Base-by-base conservation (phyloP, 2,888 invertebrate genomes). In the Euzophera pinguis region DNA sequence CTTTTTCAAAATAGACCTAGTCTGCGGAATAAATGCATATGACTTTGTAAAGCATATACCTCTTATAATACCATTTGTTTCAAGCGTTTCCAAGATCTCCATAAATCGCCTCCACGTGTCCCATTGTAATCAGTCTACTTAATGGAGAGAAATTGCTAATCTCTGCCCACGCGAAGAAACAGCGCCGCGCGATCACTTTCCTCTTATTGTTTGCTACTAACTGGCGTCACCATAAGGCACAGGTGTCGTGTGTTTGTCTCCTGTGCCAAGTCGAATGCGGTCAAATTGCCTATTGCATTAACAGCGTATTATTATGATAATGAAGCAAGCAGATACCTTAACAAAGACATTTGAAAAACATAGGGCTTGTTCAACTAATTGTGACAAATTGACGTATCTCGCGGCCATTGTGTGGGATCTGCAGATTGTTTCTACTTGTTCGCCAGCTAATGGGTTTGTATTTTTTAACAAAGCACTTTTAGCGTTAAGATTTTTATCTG, bases 381-480 rank as follows among this genome's bases (percentile, higher is more conserved):
- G 69, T 71, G 75, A 73, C 73, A 77, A 74, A 75, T 73, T 64
- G 63, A 60, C 56, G 55, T 62, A 67, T 67, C 67, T 67, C 57
- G 59, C 56, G 56, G 55, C 61, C 58, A 70, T 72, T 74, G 70
- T 74, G 54, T 54, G 53, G 58, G 64, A 66, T 64, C 66, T 55
- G 54, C 57, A 57, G 62, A 61, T 64, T 64, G 65, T 65, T 64
- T 67, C 63, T 62, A 52, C 51, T 67, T 60, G 61, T 63, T 65
- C 63, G 58, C 64, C 65, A 63, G 57, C 62, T 65, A 67, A 73
- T 64, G 58, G 60, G 58, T 55, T 64, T 62, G 39, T 39, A 55
- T 60, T 50, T 67, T 63, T 73, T 55, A 59, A 66, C 61, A 64
- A 64, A 58, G 47, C 52, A 58, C 63, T 58, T n/a, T 65, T 63